Base-by-base conservation (phyloP, 2,113 vertebrate genomes). In the Malurus elegans region DNA sequence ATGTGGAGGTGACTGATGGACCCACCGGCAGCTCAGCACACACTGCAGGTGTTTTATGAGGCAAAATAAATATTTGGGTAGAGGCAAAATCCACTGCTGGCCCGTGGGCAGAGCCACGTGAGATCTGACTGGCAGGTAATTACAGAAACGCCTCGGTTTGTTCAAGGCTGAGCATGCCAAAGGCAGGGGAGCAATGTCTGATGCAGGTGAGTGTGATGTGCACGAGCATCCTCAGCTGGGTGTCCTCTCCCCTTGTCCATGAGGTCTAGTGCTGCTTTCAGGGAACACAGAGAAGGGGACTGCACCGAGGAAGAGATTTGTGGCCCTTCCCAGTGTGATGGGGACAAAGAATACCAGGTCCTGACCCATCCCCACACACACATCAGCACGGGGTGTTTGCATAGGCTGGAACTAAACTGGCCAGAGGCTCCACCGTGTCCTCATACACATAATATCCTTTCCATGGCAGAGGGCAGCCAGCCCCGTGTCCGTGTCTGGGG, bases 401-500 rank as follows among this genome's bases (percentile, higher is more conserved):
- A 11, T 2, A 13, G 1, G 0, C 47, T 14, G 23, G 13, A n/a
- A 40, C 42, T 71, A 5, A 57, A 38, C 38, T 3, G 17, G 17
- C 51, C 64, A 47, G 70, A 60, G 44, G 50, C 32, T 76, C 10
- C 24, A 2, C 4, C 4, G 32, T 5, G 32, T 34, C 32, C 16
- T 18, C 8, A 2, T 4, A 18, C 0, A 2, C 0, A 0, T 26
- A 14, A 58, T 3, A 31, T 20, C 6, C 23, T 70, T 57, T 21
- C n/a, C 26, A 28, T 21, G 14, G 34, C 17, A 44, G 61, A 86
- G 79, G 54, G 44, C 61, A 56, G 21, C 36, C 2, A 1, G 42
- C 17, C 11, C 73, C 1, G 0, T 14, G 16, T 13, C 18, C 26
- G 14, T 20, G 29, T 47, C n/a, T 44, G 51, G 8, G 31, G 45